These are phyloP conservation scores for Polyploca ridens DNA, from an alignment of 2,888 invertebrate genomes.

Conservation along the genomic window DNA sequence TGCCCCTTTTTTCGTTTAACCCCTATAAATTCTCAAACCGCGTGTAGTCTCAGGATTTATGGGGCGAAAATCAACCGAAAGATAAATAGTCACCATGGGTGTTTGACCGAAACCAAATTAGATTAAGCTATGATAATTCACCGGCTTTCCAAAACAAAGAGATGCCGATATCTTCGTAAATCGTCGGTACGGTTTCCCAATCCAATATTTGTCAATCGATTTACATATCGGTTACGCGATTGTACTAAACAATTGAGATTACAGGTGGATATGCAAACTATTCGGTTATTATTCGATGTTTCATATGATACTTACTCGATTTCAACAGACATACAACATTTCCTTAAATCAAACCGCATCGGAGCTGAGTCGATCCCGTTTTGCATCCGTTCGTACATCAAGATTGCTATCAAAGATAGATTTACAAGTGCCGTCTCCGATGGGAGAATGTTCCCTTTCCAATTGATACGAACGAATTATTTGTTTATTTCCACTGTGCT, in stretches of 20 bases:
- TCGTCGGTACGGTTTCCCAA: constrained; percentile 19
- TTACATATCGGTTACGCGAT: constrained; percentile 54
- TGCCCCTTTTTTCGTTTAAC: constrained; percentile 67
- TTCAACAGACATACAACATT: constrained; percentile 55
- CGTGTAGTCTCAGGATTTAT: constrained; percentile 70
- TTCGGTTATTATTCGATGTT: constrained; percentile 51
- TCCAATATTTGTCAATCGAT: constrained; percentile 49
- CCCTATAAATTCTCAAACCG: constrained; percentile 74
- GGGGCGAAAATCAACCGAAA: constrained; percentile 55
- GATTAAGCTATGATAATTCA: constrained; percentile 45
- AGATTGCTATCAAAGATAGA: constrained; percentile 82
- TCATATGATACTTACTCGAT: constrained; percentile 51
- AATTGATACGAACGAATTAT: constrained; percentile 69
- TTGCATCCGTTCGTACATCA: constrained; percentile 84
- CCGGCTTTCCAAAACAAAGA: constrained; percentile 12
- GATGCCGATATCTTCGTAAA: constrained; percentile 10
- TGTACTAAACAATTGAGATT: constrained; percentile 71
- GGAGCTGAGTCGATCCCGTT: constrained; percentile 69
- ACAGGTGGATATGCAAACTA: constrained; percentile 62
- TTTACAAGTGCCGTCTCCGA: constrained; percentile 80
- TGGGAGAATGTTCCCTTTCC: constrained; percentile 63
- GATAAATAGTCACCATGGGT: constrained; percentile 63
- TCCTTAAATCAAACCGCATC: constrained; percentile 77
- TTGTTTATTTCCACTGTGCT: constrained; percentile 62
- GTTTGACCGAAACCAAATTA: constrained; percentile 50